Evolutionary conservation across 2,113 vertebrate species (phyloP), one percentile per base, ranked within the genome.

Genomic region (Pterophyllum scalare): DNA sequence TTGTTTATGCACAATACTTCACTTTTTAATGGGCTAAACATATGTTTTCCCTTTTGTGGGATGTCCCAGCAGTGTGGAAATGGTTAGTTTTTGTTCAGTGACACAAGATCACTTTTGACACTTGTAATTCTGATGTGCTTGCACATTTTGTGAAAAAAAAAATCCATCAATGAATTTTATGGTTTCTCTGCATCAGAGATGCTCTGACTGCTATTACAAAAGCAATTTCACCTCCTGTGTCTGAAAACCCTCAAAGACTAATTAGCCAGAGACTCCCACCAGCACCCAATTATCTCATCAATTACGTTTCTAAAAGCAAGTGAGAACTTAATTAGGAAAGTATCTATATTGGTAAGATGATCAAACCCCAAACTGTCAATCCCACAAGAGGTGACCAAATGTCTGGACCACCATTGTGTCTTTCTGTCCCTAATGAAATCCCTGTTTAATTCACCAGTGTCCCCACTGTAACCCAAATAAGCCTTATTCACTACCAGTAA

Each of bases 221-320:
- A 91, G 86, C 75, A 86, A 89, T 94, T 91, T 89, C 79, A 87
- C 84, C 84, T 84, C 83, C 79, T 57, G 31, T 82, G 84, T 88
- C 84, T 82, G 75, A 87, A 94, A 85, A 22, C 56, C 74, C 89
- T 89, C 83, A 83, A 87, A 61, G 70, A 84, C 82, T 94, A 94
- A 96, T 95, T 95, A 95, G 87, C 83, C 78, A 86, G 90, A 91
- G 86, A 93, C 86, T 90, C 87, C 87, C 84, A 91, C 91, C 85
- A 92, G 82, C 76, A 89, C 75, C 81, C 93, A 95, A 94, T 94
- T 94, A 94, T 95, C 88, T 92, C 88, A 94, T 96, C 94, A 95
- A 92, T 94, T 94, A 88, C 82, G 83, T 92, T 93, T 87, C 84
- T 92, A 81, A 91, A 94, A 92, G 88, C 80, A 88, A 92, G 85